phyloP scores from a whole-genome alignment of 2,113 vertebrate species.

The Anarrhichthys ocellatus region DNA sequence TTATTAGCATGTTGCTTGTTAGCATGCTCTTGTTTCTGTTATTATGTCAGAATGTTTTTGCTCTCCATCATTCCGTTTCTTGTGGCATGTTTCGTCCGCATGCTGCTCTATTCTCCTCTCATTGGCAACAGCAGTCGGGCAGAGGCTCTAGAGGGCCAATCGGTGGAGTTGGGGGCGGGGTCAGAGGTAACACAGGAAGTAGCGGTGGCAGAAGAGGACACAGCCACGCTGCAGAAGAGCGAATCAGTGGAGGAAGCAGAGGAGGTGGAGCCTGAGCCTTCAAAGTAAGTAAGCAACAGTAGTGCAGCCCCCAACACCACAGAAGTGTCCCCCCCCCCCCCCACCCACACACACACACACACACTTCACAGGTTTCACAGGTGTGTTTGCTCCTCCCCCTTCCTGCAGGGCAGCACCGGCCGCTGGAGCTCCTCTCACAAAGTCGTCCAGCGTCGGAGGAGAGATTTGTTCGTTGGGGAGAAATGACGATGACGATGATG shows the following conservation, averaged over 20 bases:
- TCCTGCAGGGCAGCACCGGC: constrained; percentile 84
- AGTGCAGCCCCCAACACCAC: neutral
- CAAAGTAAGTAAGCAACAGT: constrained; percentile 68
- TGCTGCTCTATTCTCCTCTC: constrained; percentile 16
- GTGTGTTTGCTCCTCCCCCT: neutral
- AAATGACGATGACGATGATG: constrained; percentile 89
- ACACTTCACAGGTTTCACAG: constrained; percentile 66
- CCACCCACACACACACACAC: no score
- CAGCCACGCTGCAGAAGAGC: constrained; percentile 42
- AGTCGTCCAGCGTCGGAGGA: constrained; percentile 92
- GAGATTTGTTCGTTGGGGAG: constrained; percentile 94
- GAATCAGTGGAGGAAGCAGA: constrained; percentile 66
- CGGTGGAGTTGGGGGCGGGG: constrained; percentile 47
- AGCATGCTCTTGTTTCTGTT: neutral
- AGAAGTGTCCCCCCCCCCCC: no score
- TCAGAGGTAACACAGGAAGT: constrained; percentile 48
- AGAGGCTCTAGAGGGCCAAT: constrained; percentile 51
- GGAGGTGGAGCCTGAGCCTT: constrained; percentile 45
- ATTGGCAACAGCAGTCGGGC: constrained; percentile 45
- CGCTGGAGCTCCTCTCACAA: constrained; percentile 88
- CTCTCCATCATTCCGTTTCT: constrained; percentile 9
- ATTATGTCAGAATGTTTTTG: neutral
- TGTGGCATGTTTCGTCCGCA: constrained; percentile 33
- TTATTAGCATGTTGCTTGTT: neutral
- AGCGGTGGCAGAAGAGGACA: neutral